These are phyloP conservation scores for Cabera pusaria DNA, from an alignment of 2,888 invertebrate species.

Conservation along the genomic window DNA sequence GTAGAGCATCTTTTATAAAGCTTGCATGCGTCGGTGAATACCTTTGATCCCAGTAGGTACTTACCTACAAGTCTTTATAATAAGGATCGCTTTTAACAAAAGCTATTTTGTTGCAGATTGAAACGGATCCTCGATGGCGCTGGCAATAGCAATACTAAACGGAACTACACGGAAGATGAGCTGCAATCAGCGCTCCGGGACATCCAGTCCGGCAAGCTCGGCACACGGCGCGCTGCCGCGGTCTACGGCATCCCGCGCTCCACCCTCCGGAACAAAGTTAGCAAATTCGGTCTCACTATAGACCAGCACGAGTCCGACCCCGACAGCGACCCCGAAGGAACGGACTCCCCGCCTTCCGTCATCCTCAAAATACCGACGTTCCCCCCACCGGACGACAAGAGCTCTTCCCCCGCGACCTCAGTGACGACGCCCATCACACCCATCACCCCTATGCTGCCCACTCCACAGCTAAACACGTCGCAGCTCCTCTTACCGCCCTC, in stretches of 20 bases:
- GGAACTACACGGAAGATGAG: slow-evolving; percentile 97
- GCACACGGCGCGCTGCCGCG: slow-evolving; percentile 96
- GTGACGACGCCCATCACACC: slow-evolving; percentile 73
- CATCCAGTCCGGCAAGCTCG: slow-evolving; percentile 95
- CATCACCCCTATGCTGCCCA: slow-evolving; percentile 71
- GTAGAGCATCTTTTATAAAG: no score
- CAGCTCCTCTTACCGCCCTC: slow-evolving; percentile 71
- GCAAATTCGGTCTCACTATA: slow-evolving; percentile 87
- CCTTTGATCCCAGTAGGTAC: no score
- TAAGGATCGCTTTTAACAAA: background rate
- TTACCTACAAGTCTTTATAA: no score
- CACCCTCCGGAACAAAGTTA: slow-evolving; percentile 97
- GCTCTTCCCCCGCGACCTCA: slow-evolving; percentile 69
- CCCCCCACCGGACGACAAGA: slow-evolving; percentile 84
- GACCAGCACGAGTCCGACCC: slow-evolving; percentile 87
- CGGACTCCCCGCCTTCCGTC: slow-evolving; percentile 86
- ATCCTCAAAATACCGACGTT: slow-evolving; percentile 97
- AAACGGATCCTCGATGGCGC: slow-evolving; percentile 58
- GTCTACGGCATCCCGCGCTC: slow-evolving; percentile 98
- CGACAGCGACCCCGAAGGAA: slow-evolving; percentile 67
- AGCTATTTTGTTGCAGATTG: slow-evolving; percentile 63
- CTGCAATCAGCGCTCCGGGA: slow-evolving; percentile 96
- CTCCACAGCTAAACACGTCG: slow-evolving; percentile 61
- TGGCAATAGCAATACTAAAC: slow-evolving; percentile 85
- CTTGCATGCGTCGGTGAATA: no score